These are phyloP conservation scores for Lindbergichthys nudifrons DNA, from an alignment of 2,797 vertebrate genomes.

Conservation along the genomic window DNA sequence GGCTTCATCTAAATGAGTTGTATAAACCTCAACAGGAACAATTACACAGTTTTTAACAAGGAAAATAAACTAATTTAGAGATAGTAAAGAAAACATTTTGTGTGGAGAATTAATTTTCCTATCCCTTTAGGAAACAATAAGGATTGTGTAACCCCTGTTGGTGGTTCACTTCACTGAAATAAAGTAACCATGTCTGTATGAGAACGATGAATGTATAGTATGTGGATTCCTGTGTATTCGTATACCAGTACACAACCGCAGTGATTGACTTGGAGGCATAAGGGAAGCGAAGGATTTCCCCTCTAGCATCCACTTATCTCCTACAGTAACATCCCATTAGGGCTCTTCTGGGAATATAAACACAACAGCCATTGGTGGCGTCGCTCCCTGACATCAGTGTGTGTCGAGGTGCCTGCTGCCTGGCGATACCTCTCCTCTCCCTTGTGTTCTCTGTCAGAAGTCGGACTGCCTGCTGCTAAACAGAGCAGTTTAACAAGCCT, in stretches of 20 bases:
- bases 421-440: constrained; percentile 61
- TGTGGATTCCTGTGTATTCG: background rate
- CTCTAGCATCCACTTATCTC: constrained; percentile 34
- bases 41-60: background rate
- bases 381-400: constrained; percentile 39
- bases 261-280: constrained; percentile 10
- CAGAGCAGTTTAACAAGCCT: constrained; percentile 79
- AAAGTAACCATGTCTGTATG: constrained; percentile 4
- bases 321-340: constrained; percentile 40
- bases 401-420: constrained; percentile 37
- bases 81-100: background rate
- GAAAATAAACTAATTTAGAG: background rate
- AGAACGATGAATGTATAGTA: background rate
- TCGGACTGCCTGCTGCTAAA: constrained; percentile 75
- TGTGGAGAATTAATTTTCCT: background rate
- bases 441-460: constrained; percentile 59
- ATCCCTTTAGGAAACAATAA: constrained; percentile 1
- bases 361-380: constrained; percentile 46
- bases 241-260: background rate
- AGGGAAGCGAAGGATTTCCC: constrained; percentile 2
- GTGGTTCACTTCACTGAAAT: background rate
- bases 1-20: background rate
- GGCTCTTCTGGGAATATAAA: constrained; percentile 45
- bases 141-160: background rate
- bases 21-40: background rate